Conservation (phyloP, 2,113 vertebrate genomes). For the Myanophis thanlyinensis region DNA sequence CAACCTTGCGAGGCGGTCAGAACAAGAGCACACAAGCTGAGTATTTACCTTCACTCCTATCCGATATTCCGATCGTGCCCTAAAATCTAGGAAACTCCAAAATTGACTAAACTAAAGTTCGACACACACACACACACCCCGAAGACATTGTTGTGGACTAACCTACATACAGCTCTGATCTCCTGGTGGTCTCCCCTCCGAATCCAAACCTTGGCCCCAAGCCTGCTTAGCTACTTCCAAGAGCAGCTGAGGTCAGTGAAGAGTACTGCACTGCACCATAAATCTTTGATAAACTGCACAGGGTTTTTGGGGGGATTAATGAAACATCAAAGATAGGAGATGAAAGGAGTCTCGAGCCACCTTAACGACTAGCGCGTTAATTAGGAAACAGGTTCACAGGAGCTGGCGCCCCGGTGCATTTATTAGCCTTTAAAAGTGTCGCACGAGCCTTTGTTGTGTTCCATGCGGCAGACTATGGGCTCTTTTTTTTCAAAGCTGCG, state of each 20-base stretch:
- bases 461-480: background rate
- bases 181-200: background rate
- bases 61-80: too few relatives aligned
- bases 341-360: background rate
- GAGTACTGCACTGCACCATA: background rate
- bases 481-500: background rate
- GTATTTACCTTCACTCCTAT: too few relatives aligned
- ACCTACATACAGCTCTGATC: background rate
- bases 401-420: background rate
- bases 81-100: too few relatives aligned
- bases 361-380: background rate
- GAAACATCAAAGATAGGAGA: background rate
- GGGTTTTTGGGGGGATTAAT: background rate
- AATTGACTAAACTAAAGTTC: too few relatives aligned
- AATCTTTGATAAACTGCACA: background rate
- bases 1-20: too few relatives aligned
- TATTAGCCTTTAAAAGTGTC: background rate
- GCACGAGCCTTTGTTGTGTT: background rate
- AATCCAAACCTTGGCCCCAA: background rate
- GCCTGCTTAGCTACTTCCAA: background rate
- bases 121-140: too few relatives aligned
- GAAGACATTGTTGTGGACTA: background rate
- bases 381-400: background rate
- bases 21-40: too few relatives aligned
- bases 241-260: background rate